These are phyloP conservation scores for Coremacera marginata DNA, from an alignment of 2,888 invertebrate genomes.

Conservation along the genomic window DNA sequence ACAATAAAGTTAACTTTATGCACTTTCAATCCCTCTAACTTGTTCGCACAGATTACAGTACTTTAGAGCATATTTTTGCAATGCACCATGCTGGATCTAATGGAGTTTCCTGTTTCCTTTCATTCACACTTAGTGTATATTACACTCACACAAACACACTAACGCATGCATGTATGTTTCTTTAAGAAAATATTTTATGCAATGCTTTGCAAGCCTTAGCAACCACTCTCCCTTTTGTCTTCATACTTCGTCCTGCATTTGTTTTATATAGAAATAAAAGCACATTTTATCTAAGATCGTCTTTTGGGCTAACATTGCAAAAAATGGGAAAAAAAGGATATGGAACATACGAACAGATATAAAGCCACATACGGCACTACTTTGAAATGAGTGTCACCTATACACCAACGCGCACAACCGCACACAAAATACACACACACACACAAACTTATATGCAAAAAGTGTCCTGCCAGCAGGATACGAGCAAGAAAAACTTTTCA, in stretches of 20 bases:
- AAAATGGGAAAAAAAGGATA: background rate
- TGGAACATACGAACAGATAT: background rate
- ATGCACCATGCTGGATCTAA: slow-evolving; percentile 20
- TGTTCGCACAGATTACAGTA: slow-evolving; percentile 63
- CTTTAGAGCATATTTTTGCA: slow-evolving; percentile 35
- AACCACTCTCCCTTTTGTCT: background rate
- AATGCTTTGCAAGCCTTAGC: background rate
- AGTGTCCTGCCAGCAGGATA: background rate
- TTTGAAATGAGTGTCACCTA: background rate
- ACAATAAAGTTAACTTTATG: slow-evolving; percentile 64
- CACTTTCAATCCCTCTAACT: slow-evolving; percentile 62
- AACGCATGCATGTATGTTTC: background rate
- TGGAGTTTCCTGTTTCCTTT: slow-evolving; percentile 34
- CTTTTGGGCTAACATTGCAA: background rate
- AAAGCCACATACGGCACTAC: background rate
- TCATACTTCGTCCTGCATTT: slow-evolving; percentile 11
- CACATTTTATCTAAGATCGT: slow-evolving; percentile 23
- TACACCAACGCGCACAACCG: background rate
- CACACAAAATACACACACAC: background rate
- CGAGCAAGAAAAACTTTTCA: slow-evolving; percentile 20
- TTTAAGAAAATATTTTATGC: background rate
- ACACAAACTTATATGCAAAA: slow-evolving; percentile 10
- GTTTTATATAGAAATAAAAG: slow-evolving; percentile 21
- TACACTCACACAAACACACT: background rate
- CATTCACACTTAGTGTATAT: slow-evolving; percentile 5